A percentile compares a stretch with the other conserved stretches of the same genome.
These are phyloP conservation scores for Istiophorus platypterus DNA, from an alignment of 2,113 vertebrate genomes.

Conservation along the genomic window DNA sequence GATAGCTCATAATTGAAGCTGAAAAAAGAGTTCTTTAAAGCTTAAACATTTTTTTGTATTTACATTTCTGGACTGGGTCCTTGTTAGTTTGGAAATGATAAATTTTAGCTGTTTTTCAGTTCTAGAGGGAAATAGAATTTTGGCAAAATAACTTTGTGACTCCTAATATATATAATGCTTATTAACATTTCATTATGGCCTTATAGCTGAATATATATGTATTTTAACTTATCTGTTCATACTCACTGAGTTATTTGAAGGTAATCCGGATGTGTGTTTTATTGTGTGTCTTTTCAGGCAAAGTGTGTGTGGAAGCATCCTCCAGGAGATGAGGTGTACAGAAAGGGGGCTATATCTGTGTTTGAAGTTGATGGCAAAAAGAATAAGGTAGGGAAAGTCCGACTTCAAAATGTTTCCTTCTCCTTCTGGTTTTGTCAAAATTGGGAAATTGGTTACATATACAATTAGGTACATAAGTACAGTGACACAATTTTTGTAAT, in stretches of 20 bases:
- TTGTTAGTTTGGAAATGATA: not conserved
- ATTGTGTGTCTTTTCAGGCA: slow-evolving; percentile 83
- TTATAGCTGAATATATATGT: not conserved
- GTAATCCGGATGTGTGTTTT: not conserved
- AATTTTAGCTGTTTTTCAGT: too few relatives aligned
- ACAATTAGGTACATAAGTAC: too few relatives aligned
- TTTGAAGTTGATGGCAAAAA: slow-evolving; percentile 99
- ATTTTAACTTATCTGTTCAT: not conserved
- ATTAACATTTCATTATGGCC: not conserved
- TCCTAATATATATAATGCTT: not conserved
- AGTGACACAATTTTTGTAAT: too few relatives aligned
- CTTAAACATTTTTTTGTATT: too few relatives aligned
- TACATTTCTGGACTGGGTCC: not conserved
- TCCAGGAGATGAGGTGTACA: slow-evolving; percentile 96
- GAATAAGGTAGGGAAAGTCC: slow-evolving; percentile 89
- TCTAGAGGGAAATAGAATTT: not conserved
- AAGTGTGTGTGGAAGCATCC: slow-evolving; percentile 99
- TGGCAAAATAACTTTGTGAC: not conserved
- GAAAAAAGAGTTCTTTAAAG: not conserved
- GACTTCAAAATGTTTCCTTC: not conserved
- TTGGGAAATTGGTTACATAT: not conserved
- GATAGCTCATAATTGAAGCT: not conserved
- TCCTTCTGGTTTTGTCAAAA: not conserved
- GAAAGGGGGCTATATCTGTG: slow-evolving; percentile 95
- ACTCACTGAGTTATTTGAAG: not conserved